Conservation (phyloP, 2,113 vertebrate genomes). For the Hemicordylus capensis region DNA sequence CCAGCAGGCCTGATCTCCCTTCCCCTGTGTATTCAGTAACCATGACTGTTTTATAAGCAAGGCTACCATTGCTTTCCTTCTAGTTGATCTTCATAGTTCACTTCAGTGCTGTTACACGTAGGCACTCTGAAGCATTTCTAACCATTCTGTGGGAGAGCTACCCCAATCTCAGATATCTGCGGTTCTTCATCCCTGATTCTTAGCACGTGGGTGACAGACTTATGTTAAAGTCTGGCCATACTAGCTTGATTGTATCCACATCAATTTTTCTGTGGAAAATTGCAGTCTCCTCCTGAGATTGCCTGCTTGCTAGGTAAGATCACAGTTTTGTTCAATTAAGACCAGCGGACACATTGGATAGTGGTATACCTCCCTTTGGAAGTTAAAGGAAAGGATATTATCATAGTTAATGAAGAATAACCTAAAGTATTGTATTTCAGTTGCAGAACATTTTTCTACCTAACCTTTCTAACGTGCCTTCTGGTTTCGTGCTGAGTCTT, state of each 20-base stretch:
- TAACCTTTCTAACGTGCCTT: not conserved
- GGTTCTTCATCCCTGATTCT: not conserved
- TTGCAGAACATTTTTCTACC: conserved; percentile 14
- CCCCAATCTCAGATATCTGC: not conserved
- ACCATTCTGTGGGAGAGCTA: not conserved
- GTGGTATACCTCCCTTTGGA: not conserved
- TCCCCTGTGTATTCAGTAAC: not conserved
- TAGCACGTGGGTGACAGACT: not conserved
- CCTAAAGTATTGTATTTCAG: conserved; percentile 26
- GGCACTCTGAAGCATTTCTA: not conserved
- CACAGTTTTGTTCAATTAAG: not conserved
- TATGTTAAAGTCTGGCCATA: not conserved
- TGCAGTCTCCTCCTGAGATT: not conserved
- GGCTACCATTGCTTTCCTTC: not conserved
- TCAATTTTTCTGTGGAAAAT: not conserved
- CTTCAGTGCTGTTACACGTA: not conserved
- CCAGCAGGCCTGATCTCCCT: not conserved
- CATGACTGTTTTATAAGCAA: not conserved
- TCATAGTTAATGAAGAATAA: conserved; percentile 53
- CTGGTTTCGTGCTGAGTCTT: conserved; percentile 21
- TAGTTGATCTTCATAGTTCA: not conserved
- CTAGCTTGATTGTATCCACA: not conserved
- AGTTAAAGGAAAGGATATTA: conserved; percentile 44
- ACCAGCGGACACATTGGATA: not conserved
- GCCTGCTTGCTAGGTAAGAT: not conserved